Conservation (phyloP, 2,888 invertebrate species). For the Synergus gifuensis region DNA sequence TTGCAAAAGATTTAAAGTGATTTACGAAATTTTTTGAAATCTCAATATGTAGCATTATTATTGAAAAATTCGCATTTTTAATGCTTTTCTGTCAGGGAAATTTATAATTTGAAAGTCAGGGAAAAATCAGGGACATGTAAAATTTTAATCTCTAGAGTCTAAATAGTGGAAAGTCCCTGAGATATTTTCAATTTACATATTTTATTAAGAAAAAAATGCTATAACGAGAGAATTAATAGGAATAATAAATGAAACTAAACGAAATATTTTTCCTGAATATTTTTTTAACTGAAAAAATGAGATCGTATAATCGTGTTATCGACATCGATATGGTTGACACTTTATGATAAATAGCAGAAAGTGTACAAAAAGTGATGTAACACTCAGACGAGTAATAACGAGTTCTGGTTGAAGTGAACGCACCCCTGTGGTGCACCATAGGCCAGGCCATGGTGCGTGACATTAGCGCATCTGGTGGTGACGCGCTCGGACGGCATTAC, state of each 20-base stretch:
- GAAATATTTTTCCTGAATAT: no score
- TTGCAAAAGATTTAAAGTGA: no score
- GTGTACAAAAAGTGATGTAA: constrained; percentile 19
- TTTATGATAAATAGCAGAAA: constrained; percentile 30
- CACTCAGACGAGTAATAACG: constrained; percentile 24
- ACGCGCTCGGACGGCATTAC: constrained; percentile 17
- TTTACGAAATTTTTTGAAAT: no score
- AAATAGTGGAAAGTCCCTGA: no score
- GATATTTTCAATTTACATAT: no score
- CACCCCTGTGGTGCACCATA: constrained; percentile 20
- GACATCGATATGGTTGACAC: constrained; percentile 24
- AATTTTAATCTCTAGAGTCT: no score
- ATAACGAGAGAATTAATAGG: background rate
- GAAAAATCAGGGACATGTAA: no score
- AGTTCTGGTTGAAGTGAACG: constrained; percentile 33
- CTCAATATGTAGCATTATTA: no score
- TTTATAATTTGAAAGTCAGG: no score
- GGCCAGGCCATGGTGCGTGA: constrained; percentile 37
- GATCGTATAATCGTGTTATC: background rate
- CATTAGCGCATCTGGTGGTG: constrained; percentile 40
- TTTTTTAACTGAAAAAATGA: background rate
- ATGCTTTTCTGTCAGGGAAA: no score
- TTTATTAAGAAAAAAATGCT: background rate
- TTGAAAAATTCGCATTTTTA: no score
- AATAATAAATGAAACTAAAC: background rate